These are phyloP conservation scores for Acanthaster planci DNA, from an alignment of 35 echinoderm and acorn worm genomes.

Conservation along the genomic window DNA sequence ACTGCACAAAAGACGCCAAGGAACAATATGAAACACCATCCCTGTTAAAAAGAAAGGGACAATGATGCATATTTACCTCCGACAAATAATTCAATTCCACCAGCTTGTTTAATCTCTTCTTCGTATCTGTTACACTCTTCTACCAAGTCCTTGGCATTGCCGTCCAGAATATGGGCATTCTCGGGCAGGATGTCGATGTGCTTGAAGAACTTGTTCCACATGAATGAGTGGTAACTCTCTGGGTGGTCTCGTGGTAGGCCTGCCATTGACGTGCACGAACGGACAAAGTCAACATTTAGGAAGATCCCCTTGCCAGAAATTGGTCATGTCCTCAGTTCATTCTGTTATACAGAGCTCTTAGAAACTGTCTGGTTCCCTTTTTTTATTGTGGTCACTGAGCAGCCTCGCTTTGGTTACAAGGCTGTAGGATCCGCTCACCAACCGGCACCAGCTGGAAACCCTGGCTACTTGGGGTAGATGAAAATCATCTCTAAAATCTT, in stretches of 20 bases:
- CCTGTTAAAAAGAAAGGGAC: background rate
- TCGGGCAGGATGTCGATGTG: conserved; percentile 95
- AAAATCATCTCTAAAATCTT: no score
- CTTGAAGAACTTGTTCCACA: conserved; percentile 98
- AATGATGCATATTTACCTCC: conserved; percentile 64
- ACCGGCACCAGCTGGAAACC: no score
- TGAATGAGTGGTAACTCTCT: conserved; percentile 92
- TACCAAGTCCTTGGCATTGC: conserved; percentile 72
- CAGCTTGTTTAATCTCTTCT: conserved; percentile 70
- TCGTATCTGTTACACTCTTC: conserved; percentile 86
- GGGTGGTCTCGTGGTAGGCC: conserved; percentile 75
- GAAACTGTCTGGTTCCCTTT: no score
- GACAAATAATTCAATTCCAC: conserved; percentile 90
- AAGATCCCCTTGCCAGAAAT: no score
- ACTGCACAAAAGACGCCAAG: background rate
- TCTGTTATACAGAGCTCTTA: no score
- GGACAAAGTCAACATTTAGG: no score
- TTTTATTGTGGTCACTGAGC: no score
- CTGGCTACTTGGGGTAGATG: no score
- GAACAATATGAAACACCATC: background rate
- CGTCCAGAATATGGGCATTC: conserved; percentile 85
- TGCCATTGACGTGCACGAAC: background rate
- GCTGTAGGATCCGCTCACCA: no score
- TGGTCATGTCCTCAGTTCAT: no score
- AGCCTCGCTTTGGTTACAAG: no score